Base-by-base conservation (phyloP, 2,797 vertebrate species). In the Gymnoscopelus microlampas region DNA sequence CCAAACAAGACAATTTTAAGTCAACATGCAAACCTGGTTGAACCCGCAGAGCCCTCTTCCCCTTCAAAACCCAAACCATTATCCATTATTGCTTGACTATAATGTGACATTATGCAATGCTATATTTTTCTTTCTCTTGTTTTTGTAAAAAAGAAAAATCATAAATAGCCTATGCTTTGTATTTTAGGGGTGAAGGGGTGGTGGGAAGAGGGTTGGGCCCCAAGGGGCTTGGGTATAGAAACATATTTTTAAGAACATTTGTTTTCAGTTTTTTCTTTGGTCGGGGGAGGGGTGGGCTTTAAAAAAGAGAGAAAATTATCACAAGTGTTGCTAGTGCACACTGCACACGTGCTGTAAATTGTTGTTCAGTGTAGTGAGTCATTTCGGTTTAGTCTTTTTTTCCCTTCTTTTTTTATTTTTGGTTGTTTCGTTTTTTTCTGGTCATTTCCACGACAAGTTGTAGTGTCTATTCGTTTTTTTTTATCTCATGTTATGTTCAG, bases 301-400 rank as follows among this genome's bases (percentile, higher is more conserved):
- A 83, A 82, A 77, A 78, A 10, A 75, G 50, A 78, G 60, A 70
- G 65, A 63, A 32, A 44, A 60, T 35, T 77, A 70, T 70, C 69
- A 50, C 71, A 73, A 65, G 58, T 79, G 73, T 89, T 85, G 74
- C 76, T 94, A 93, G 94, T 96, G 94, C 93, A 94, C 92, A 89
- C 94, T 96, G 94, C 93, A 94, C 92, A 89, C 94, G 95, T 96
- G 95, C 88, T 94, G 95, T 97, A 94, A 94, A 91, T 94, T 92
- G 94, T 96, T 95, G 85, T 94, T 94, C 90, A 88, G 87, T 96
- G 95, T 95, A 88, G 93, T 94, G 93, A 93, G 92, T 91, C 92
- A 93, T 90, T 74, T 74, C 67, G 90, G 88, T 88, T 92, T 91
- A 90, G 93, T 94, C 83, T 92, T 80, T 83, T 70, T 70, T 13